Evolutionary conservation across 2,888 invertebrate genomes (phyloP), one percentile per base, ranked within the genome.

Genomic region (Polylopha cassiicola): DNA sequence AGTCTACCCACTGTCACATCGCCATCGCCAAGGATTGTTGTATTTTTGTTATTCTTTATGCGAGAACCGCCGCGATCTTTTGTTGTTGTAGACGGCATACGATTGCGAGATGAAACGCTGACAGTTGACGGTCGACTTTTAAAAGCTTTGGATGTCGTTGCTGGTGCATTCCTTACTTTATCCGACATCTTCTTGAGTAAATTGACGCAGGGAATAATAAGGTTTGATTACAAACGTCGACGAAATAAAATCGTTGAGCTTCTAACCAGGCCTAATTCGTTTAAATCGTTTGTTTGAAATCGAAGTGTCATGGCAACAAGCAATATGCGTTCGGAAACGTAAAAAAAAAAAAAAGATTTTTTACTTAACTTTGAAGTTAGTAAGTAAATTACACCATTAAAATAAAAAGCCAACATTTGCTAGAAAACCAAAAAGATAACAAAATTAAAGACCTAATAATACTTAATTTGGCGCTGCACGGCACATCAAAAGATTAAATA

Each of bases 241-340:
- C n/a, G n/a, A n/a, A n/a, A n/a, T n/a, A n/a, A n/a, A n/a, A n/a
- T n/a, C 6, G 6, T 7, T 7, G 4, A 7, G 8, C 4, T 8
- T 23, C 6, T 1, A 23, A 5, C 7, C 18, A n/a, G n/a, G n/a
- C n/a, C n/a, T n/a, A 18, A 4, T 17, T 7, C 4, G 7, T 53
- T 68, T 65, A 68, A n/a, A n/a, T n/a, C 70, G 46, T 56, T 58
- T 56, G 47, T 65, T 71, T 56, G 54, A 72, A 65, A n/a, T n/a
- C n/a, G n/a, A 48, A 20, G 57, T 72, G 74, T 67, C 75, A 75
- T 77, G 65, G 66, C 61, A 68, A 77, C 73, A 41, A 27, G 9
- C 13, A 26, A 36, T 46, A 55, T 63, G 42, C 66, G 68, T 73
- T 73, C 64, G 38, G 52, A 65, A 72, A 60, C 41, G 18, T 6